These are phyloP conservation scores for Linnaemya tessellans DNA, from an alignment of 2,888 invertebrate genomes.

Conservation along the genomic window DNA sequence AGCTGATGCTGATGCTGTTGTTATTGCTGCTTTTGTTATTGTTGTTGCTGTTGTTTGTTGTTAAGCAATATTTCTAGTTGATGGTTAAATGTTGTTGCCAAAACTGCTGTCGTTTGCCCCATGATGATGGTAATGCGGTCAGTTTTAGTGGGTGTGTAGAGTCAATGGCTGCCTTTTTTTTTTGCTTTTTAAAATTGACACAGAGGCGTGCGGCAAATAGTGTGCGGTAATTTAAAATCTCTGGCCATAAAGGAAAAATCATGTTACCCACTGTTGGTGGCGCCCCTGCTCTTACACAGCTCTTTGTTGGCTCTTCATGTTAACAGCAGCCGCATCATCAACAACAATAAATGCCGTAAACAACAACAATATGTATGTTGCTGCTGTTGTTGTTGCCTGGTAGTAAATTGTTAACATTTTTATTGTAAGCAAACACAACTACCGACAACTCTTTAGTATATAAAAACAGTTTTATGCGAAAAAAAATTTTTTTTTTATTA, in stretches of 20 bases:
- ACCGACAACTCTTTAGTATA: conserved; percentile 40
- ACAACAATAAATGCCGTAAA: conserved; percentile 69
- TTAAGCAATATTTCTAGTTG: conserved; percentile 49
- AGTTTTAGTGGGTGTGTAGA: conserved; percentile 47
- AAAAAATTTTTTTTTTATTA: conserved; percentile 19
- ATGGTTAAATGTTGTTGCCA: conserved; percentile 42
- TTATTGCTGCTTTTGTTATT: conserved; percentile 25
- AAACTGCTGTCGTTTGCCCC: conserved; percentile 31
- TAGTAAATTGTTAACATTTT: conserved; percentile 68
- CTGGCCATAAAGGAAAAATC: neutral
- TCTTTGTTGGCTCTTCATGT: conserved; percentile 15
- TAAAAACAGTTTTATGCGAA: conserved; percentile 13
- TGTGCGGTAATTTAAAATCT: neutral
- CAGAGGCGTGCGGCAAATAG: conserved; percentile 11
- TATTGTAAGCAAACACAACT: conserved; percentile 42
- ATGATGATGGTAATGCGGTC: conserved; percentile 58
- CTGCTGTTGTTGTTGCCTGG: conserved; percentile 41
- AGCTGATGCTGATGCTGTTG: conserved; percentile 50
- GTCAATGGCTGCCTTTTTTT: neutral
- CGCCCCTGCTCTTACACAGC: neutral
- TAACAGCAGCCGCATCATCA: conserved; percentile 67
- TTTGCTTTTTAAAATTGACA: neutral
- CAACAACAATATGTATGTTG: conserved; percentile 47
- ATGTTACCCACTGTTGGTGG: neutral
- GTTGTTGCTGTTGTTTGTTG: conserved; percentile 42